phyloP scores from a whole-genome alignment of 2,113 vertebrate species.

The Hippocampus abdominalis region DNA sequence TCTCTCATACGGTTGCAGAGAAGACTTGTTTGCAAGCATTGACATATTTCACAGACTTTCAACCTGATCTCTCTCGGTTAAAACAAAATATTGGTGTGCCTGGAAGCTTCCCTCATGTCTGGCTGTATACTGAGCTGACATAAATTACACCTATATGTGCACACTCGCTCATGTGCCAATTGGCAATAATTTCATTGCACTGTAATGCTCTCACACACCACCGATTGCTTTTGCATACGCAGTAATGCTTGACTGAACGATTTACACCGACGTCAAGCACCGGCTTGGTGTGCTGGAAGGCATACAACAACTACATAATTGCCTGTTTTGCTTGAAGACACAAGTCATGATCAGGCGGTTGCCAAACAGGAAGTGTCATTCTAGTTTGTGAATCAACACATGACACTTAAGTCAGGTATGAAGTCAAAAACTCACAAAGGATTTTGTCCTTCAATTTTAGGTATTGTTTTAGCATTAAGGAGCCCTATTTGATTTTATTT shows the following conservation, averaged over 20 bases:
- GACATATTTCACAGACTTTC: slow-evolving; percentile 7
- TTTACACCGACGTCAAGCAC: background rate
- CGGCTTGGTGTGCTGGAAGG: slow-evolving; percentile 3
- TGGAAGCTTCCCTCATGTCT: slow-evolving; percentile 12
- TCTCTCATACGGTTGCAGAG: background rate
- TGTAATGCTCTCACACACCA: background rate
- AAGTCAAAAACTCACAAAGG: slow-evolving; percentile 11
- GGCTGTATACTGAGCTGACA: background rate
- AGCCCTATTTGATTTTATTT: too few relatives aligned
- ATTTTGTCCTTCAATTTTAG: background rate
- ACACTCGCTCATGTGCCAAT: background rate
- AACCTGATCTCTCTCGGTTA: background rate
- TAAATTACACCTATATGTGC: background rate
- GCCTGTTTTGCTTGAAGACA: slow-evolving; percentile 6
- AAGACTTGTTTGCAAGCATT: background rate
- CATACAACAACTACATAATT: slow-evolving; percentile 16
- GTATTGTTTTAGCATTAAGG: background rate
- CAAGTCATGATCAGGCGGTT: slow-evolving; percentile 29
- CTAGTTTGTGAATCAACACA: slow-evolving; percentile 13
- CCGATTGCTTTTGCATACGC: background rate
- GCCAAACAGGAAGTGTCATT: slow-evolving; percentile 24
- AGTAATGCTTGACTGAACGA: background rate
- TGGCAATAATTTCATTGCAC: background rate
- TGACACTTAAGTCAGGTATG: slow-evolving; percentile 9
- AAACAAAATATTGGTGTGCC: slow-evolving; percentile 1